Evolutionary conservation across 2,113 vertebrate genomes (phyloP).

Genomic region (Smithornis capensis): DNA sequence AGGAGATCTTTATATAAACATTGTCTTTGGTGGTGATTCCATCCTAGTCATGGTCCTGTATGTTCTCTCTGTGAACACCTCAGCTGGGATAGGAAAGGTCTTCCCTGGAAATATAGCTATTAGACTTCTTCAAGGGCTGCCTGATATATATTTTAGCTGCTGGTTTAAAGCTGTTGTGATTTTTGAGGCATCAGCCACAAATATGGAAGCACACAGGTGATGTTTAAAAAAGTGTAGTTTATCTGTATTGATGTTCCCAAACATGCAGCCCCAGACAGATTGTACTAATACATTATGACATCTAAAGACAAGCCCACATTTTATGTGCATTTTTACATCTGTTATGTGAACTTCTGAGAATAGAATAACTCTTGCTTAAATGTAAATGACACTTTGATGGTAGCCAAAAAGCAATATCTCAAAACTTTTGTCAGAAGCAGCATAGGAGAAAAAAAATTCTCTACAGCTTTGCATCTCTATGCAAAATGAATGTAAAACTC

Average conservation of each 20-base stretch:
- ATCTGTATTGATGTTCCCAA: neutral
- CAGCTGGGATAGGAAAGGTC: neutral
- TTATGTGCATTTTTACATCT: neutral
- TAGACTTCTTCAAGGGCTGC: neutral
- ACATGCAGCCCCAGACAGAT: too few relatives aligned
- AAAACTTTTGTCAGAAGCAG: neutral
- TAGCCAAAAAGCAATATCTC: neutral
- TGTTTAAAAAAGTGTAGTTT: neutral
- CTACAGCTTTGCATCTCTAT: neutral
- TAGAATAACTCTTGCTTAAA: neutral
- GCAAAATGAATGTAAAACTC: neutral
- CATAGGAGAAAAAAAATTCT: neutral
- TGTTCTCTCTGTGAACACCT: neutral
- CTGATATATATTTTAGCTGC: neutral
- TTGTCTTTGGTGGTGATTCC: neutral
- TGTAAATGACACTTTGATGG: neutral
- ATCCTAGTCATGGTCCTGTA: neutral
- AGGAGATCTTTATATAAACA: neutral
- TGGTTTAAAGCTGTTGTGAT: neutral
- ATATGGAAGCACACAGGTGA: too few relatives aligned
- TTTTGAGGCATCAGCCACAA: neutral
- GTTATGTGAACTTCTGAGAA: neutral
- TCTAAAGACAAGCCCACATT: neutral
- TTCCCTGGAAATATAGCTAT: neutral
- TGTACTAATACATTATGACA: neutral